phyloP scores from a whole-genome alignment of 2,797 vertebrate genomes.

The Oceanodroma leucorhoa region DNA sequence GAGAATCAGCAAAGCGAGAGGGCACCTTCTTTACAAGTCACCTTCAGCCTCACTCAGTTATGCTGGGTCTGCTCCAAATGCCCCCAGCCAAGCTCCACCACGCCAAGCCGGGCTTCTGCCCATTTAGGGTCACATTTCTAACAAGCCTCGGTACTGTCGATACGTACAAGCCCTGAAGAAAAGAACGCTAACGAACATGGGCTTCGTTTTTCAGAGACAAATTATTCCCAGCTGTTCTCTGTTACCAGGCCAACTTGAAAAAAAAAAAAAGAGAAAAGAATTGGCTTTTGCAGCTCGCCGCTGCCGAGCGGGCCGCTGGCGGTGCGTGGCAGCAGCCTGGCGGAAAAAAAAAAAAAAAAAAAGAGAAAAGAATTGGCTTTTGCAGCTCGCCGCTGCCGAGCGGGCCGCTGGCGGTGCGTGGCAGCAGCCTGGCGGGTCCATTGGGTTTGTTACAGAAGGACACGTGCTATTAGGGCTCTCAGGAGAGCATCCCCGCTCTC shows the following conservation, averaged over 20 bases:
- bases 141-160: background rate
- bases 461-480: background rate
- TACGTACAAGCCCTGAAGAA: background rate
- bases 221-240: background rate
- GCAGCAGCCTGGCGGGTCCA: background rate
- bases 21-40: background rate
- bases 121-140: background rate
- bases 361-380: background rate
- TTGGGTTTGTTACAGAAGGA: background rate
- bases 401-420: fast-evolving
- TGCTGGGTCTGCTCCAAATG: background rate
- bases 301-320: background rate
- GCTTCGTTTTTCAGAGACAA: background rate
- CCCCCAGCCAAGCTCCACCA: background rate
- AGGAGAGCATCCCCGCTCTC: background rate
- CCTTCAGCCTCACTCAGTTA: background rate
- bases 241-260: constrained; percentile 9
- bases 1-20: background rate
- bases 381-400: fast-evolving
- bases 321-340: background rate
- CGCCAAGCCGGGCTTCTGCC: background rate
- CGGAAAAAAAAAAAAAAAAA: no score
- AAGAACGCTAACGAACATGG: background rate
- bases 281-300: background rate
- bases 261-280: background rate